Percentiles rank a stretch among this genome's conserved stretches.
Evolutionary conservation across 2,797 vertebrate species (phyloP).

Genomic region (Vipera ursinii): DNA sequence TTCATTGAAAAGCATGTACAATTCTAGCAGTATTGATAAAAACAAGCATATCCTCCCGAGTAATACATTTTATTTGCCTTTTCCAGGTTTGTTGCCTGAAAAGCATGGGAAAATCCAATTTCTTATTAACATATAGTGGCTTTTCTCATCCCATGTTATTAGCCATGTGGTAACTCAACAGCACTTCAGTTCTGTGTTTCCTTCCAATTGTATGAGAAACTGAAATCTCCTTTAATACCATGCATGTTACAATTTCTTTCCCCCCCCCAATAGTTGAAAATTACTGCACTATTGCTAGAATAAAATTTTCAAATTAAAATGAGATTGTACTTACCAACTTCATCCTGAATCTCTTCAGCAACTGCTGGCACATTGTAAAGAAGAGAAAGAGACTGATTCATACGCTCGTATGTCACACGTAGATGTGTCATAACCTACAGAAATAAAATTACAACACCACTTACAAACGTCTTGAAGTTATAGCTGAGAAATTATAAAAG

Average conservation of each 20-base stretch:
- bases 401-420: constrained; percentile 95
- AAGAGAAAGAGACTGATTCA: constrained; percentile 97
- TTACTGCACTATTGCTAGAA: not conserved
- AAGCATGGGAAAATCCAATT: not conserved
- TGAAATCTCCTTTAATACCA: not conserved
- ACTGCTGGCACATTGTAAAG: constrained; percentile 96
- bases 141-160: not conserved
- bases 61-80: constrained; percentile 10
- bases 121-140: not conserved
- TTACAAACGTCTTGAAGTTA: not conserved
- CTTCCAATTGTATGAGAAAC: not conserved
- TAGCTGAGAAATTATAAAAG: not conserved
- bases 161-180: not conserved
- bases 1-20: not conserved
- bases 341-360: constrained; percentile 94
- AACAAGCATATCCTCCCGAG: not conserved
- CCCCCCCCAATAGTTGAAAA: not conserved
- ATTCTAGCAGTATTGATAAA: constrained; percentile 20
- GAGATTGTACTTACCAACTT: constrained; percentile 84
- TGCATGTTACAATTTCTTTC: constrained; percentile 11
- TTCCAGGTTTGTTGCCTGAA: not conserved
- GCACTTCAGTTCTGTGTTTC: not conserved
- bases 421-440: constrained; percentile 93
- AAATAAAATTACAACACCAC: constrained; percentile 14
- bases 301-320: not conserved